phyloP scores from a whole-genome alignment of 2,113 vertebrate species.

The Sinosuthora webbiana region DNA sequence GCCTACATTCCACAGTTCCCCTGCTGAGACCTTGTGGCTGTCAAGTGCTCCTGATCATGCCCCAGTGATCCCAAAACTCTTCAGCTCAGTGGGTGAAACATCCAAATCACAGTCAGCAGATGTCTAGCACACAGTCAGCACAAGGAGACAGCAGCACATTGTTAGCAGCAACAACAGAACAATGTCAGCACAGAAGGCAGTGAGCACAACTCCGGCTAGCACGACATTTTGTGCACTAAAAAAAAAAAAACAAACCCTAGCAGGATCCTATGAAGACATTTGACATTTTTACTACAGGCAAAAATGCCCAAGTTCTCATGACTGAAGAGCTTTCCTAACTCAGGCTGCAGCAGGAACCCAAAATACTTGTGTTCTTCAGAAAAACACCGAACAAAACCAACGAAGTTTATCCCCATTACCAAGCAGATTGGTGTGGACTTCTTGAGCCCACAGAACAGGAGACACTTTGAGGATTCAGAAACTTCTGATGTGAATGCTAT shows the following conservation, averaged over 20 bases:
- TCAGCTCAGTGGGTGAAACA: conserved; percentile 29
- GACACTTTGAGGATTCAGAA: neutral
- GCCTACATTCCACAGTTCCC: neutral
- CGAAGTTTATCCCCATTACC: neutral
- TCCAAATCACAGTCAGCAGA: neutral
- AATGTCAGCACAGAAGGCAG: neutral
- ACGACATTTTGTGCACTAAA: neutral
- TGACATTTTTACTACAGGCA: neutral
- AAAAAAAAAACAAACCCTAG: neutral
- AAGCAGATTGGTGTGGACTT: neutral
- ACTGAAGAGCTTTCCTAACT: neutral
- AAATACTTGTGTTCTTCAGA: neutral
- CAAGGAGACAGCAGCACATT: neutral
- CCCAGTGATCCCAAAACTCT: conserved; percentile 45
- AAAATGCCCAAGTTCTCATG: neutral
- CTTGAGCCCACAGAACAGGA: neutral
- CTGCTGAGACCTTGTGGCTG: conserved; percentile 25
- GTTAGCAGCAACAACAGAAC: neutral
- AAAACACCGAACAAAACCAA: neutral
- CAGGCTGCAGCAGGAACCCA: neutral
- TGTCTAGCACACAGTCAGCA: conserved; percentile 42
- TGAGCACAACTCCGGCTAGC: neutral
- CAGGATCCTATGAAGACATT: neutral
- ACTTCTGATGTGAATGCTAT: too few species aligned
- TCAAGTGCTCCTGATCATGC: conserved; percentile 48